Evolutionary conservation across 2,888 invertebrate species (phyloP).

Genomic region (Sphaerophoria rueppellii): DNA sequence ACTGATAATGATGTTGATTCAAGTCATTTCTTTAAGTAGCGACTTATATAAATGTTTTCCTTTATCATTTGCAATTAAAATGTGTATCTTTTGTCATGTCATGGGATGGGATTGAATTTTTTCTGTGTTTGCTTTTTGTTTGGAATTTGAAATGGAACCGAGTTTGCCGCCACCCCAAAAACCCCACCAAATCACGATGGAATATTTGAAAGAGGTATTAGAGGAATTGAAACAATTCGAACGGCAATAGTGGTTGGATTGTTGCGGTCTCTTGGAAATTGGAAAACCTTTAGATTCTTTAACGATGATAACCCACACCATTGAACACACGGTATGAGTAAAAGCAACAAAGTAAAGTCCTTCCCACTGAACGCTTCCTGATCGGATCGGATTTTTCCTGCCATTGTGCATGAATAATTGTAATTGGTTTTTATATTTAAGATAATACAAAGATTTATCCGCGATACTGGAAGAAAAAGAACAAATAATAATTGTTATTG

Average conservation of each 20-base stretch:
- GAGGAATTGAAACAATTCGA: slow-evolving; percentile 45
- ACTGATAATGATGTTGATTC: slow-evolving; percentile 64
- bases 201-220: background rate
- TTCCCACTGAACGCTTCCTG: slow-evolving; percentile 1
- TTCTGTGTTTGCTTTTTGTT: too few relatives aligned
- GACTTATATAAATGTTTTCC: slow-evolving; percentile 40
- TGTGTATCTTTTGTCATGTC: slow-evolving; percentile 47
- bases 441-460: slow-evolving; percentile 59
- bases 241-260: slow-evolving; percentile 18
- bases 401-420: slow-evolving; percentile 57
- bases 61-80: slow-evolving; percentile 63
- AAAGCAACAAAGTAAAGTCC: background rate
- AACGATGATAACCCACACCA: background rate
- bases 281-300: slow-evolving; percentile 32
- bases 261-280: slow-evolving; percentile 32
- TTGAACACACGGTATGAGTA: background rate
- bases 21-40: slow-evolving; percentile 31
- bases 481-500: slow-evolving; percentile 65
- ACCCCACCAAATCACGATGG: background rate
- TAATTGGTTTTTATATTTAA: slow-evolving; percentile 44
- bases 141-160: background rate
- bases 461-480: slow-evolving; percentile 38
- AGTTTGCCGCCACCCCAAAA: background rate
- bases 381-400: slow-evolving; percentile 61
- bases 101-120: slow-evolving; percentile 1